These are phyloP conservation scores for Seriola dumerili DNA, from an alignment of 2,113 vertebrate species.

Conservation along the genomic window DNA sequence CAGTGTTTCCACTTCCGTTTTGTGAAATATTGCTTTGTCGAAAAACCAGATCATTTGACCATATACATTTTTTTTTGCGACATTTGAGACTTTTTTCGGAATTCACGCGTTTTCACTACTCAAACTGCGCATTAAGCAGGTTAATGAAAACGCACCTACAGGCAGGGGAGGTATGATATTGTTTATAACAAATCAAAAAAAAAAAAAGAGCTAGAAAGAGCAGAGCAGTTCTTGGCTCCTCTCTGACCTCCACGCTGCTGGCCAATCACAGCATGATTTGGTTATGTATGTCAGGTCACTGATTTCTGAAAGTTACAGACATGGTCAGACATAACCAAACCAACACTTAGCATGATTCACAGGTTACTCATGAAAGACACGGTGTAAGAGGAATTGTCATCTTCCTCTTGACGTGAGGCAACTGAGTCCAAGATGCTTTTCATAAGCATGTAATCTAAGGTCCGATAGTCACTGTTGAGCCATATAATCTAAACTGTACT, in stretches of 20 bases:
- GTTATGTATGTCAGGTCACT: not conserved
- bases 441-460: constrained; percentile 9
- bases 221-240: no score
- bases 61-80: no score
- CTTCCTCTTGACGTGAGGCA: not conserved
- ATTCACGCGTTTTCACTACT: no score
- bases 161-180: not conserved
- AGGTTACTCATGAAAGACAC: not conserved
- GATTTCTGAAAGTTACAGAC: no score
- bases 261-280: not conserved
- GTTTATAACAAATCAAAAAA: not conserved
- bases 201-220: no score
- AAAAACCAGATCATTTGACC: no score
- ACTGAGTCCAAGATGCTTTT: constrained; percentile 2
- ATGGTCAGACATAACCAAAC: no score
- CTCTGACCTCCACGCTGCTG: not conserved
- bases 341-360: not conserved
- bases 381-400: not conserved
- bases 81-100: no score
- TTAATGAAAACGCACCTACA: no score
- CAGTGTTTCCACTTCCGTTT: no score
- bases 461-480: constrained; percentile 20
- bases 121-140: no score
- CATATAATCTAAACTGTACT: not conserved
- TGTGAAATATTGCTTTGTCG: no score